Percentiles rank a stretch among this genome's conserved stretches.
Evolutionary conservation across 2,113 vertebrate species (phyloP).

Genomic region (Peromyscus californicus): DNA sequence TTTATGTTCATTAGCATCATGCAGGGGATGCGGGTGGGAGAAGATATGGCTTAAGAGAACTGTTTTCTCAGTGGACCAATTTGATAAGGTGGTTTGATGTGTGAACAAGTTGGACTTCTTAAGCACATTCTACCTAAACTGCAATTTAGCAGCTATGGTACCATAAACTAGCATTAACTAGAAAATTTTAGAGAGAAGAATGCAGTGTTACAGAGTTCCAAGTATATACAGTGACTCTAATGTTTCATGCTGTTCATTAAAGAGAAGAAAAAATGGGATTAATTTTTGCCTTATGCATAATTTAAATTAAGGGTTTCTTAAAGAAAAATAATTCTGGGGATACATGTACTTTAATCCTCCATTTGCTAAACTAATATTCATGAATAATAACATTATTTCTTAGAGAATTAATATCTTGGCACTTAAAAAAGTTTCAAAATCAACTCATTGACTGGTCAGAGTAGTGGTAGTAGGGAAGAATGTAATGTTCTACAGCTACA

Average conservation of each 20-base stretch:
- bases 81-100: constrained; percentile 81
- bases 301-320: constrained; percentile 25
- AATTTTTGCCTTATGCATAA: constrained; percentile 54
- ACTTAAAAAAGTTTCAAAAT: background rate
- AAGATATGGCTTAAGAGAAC: constrained; percentile 80
- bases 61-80: constrained; percentile 87
- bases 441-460: background rate
- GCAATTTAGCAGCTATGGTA: constrained; percentile 84
- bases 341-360: background rate
- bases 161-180: constrained; percentile 72
- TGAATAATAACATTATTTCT: background rate
- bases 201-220: constrained; percentile 12
- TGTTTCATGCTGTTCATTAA: background rate
- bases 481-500: background rate
- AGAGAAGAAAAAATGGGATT: background rate
- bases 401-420: constrained; percentile 10
- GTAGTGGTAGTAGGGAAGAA: background rate
- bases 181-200: constrained; percentile 76
- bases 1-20: constrained; percentile 47
- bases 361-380: background rate
- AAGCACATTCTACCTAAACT: constrained; percentile 83
- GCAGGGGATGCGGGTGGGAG: constrained; percentile 40
- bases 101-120: constrained; percentile 77
- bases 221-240: background rate
- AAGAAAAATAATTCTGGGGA: constrained; percentile 10